Percentiles rank a stretch among this genome's conserved stretches.
phyloP scores from a whole-genome alignment of 1,140 invertebrate species.

The Neodiprion virginianus region DNA sequence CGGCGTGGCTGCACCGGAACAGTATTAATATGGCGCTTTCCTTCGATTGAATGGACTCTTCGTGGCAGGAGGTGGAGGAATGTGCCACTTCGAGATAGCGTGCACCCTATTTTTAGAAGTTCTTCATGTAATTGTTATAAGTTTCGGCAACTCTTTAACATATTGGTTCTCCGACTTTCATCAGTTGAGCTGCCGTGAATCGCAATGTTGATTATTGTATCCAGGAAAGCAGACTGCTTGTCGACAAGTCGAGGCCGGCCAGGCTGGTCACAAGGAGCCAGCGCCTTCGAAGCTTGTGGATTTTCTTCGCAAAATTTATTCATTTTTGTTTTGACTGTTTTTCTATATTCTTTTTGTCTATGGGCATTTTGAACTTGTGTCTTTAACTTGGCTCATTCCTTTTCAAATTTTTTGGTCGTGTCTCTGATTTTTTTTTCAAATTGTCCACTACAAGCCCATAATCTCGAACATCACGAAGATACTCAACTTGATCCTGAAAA shows the following conservation, averaged over 20 bases:
- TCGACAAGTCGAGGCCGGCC: conserved; percentile 24
- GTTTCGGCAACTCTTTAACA: conserved; percentile 37
- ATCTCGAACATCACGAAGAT: no score
- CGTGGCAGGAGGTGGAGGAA: conserved; percentile 44
- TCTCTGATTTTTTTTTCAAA: conserved; percentile 1
- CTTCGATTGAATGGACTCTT: conserved; percentile 28
- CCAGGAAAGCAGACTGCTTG: conserved; percentile 36
- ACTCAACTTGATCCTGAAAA: no score
- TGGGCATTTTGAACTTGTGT: no score
- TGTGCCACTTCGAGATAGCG: conserved; percentile 39
- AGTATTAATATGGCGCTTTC: conserved; percentile 35
- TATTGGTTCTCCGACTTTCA: conserved; percentile 42
- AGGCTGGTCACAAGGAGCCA: not conserved
- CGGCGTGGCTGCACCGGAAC: conserved; percentile 46
- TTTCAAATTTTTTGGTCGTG: not conserved
- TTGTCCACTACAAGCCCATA: no score
- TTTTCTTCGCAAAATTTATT: no score
- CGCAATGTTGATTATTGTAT: conserved; percentile 43
- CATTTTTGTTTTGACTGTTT: no score
- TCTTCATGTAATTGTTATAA: conserved; percentile 34
- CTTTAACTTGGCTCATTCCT: no score
- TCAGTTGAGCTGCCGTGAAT: conserved; percentile 44
- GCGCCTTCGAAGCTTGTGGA: no score
- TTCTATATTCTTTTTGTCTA: no score
- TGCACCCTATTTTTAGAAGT: conserved; percentile 43